Percentiles rank a stretch among this genome's conserved stretches.
Evolutionary conservation across 2,797 vertebrate species (phyloP).

Genomic region (Muscicapa striata): DNA sequence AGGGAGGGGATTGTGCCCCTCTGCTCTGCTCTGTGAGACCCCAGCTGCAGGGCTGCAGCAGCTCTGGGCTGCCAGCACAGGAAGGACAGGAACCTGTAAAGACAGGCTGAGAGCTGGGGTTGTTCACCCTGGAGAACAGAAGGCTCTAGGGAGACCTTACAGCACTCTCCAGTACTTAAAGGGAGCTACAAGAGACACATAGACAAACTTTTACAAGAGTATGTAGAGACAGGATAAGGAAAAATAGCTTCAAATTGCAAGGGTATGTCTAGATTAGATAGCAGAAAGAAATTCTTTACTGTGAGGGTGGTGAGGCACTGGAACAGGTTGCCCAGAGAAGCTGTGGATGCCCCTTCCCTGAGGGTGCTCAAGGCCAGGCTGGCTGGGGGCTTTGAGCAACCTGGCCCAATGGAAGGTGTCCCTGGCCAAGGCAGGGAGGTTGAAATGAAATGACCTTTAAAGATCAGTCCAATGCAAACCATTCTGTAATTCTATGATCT

Average conservation of each 20-base stretch:
- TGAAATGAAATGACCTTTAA: neutral
- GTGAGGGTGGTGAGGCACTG: neutral
- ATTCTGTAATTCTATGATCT: neutral
- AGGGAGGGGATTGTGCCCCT: neutral
- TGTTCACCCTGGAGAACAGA: neutral
- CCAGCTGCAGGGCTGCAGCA: neutral
- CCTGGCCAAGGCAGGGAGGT: neutral
- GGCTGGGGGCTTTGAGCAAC: neutral
- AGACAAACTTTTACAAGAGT: neutral
- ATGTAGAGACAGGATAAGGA: neutral
- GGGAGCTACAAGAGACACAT: neutral
- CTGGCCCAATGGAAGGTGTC: neutral
- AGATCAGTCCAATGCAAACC: accelerated
- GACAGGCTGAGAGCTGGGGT: neutral
- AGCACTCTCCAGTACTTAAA: too few species aligned
- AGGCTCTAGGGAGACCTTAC: neutral
- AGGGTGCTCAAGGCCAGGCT: neutral
- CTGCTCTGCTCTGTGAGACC: neutral
- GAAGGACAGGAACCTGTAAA: neutral
- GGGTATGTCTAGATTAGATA: neutral
- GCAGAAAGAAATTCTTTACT: neutral
- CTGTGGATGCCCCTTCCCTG: neutral
- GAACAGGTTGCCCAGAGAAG: neutral
- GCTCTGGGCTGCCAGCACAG: neutral
- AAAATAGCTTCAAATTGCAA: neutral